Conservation (phyloP, 2,797 vertebrate species). For the Platalea minor region DNA sequence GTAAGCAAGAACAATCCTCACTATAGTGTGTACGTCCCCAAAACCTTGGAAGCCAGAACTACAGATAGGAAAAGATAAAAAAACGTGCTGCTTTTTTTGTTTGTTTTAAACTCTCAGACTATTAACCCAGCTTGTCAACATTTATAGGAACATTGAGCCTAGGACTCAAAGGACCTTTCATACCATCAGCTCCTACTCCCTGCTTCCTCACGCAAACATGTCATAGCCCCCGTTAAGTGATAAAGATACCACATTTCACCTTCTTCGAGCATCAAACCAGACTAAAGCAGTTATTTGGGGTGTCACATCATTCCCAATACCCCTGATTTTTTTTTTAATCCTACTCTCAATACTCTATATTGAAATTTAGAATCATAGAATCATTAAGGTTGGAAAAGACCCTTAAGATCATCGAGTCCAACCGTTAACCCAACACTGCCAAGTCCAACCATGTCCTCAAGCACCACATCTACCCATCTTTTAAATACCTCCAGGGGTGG, state of each 20-base stretch:
- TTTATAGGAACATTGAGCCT: fast-evolving
- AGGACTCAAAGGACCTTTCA: background rate
- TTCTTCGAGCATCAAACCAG: background rate
- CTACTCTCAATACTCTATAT: background rate
- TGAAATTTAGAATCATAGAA: background rate
- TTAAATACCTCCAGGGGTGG: too few species aligned
- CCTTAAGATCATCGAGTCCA: too few species aligned
- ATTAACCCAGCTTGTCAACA: background rate
- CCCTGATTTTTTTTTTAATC: background rate
- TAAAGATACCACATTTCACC: background rate
- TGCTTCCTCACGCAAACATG: background rate
- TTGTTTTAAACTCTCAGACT: background rate
- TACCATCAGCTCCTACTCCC: background rate
- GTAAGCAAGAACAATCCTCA: background rate
- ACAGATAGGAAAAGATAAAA: background rate
- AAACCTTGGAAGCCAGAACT: background rate
- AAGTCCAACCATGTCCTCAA: too few species aligned
- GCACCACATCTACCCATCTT: too few species aligned
- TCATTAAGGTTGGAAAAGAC: too few species aligned
- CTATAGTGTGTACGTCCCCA: background rate
- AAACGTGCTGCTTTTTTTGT: background rate
- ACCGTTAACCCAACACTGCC: too few species aligned
- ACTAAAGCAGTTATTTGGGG: background rate
- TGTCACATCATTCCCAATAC: background rate
- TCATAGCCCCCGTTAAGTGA: background rate